Percentiles rank a stretch among this genome's conserved stretches.
Conservation (phyloP, 1,140 invertebrate species). For the Hyposmocoma kahamanoa region DNA sequence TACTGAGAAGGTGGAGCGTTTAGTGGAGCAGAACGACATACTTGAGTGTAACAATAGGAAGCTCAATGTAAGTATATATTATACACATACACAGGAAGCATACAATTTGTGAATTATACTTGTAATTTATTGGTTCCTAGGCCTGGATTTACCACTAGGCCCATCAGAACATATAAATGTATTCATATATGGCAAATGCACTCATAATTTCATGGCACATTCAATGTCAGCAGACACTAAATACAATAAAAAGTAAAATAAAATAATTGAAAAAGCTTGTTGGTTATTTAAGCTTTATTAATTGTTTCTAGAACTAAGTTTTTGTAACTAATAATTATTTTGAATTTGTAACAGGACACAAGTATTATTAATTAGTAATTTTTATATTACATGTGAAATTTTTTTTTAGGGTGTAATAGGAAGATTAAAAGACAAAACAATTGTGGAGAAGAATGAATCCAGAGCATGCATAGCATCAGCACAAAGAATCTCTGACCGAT, state of each 20-base stretch:
- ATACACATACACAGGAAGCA: too few relatives aligned
- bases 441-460: constrained; percentile 51
- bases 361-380: too few relatives aligned
- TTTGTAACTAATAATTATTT: too few relatives aligned
- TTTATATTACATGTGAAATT: constrained; percentile 4
- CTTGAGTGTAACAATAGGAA: constrained; percentile 55
- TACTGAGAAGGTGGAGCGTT: constrained; percentile 34
- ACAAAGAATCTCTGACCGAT: constrained; percentile 51
- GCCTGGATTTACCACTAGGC: too few relatives aligned
- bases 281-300: too few relatives aligned
- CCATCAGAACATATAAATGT: not conserved
- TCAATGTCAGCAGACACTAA: too few relatives aligned
- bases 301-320: too few relatives aligned
- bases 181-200: not conserved
- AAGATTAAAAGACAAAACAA: constrained; percentile 48
- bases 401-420: constrained; percentile 29
- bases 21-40: constrained; percentile 46
- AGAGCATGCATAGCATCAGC: constrained; percentile 57
- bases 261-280: too few relatives aligned
- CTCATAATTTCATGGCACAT: not conserved
- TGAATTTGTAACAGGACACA: too few relatives aligned
- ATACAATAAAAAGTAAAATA: too few relatives aligned
- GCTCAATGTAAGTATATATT: constrained; percentile 38
- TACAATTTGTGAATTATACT: too few relatives aligned
- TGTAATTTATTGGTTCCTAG: too few relatives aligned